phyloP scores from a whole-genome alignment of 2,113 vertebrate species.

The Zosterops lateralis region DNA sequence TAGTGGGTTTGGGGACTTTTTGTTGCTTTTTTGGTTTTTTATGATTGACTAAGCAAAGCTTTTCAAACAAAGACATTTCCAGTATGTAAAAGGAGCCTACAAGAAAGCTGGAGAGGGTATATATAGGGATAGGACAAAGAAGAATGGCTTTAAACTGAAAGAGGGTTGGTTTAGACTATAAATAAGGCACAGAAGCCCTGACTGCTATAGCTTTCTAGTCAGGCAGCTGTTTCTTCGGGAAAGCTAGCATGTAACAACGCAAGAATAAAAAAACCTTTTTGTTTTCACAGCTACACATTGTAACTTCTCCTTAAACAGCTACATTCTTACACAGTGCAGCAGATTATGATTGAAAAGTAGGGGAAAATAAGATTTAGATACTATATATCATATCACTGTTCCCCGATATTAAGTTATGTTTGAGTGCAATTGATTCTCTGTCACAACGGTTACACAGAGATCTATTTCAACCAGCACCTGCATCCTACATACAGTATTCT shows the following conservation, averaged over 20 bases:
- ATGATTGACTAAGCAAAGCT: background rate
- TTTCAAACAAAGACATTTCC: background rate
- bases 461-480: background rate
- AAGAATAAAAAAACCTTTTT: background rate
- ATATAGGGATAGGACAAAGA: background rate
- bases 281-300: background rate
- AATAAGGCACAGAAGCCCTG: background rate
- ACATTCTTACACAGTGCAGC: background rate
- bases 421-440: background rate
- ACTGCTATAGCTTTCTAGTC: background rate
- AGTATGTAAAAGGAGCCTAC: background rate
- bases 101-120: background rate
- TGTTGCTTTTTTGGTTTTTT: background rate
- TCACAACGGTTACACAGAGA: background rate
- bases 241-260: background rate
- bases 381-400: background rate
- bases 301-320: background rate
- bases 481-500: background rate
- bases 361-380: background rate
- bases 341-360: background rate
- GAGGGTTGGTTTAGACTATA: background rate
- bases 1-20: background rate
- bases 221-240: background rate
- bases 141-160: background rate
- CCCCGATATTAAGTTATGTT: background rate